A percentile compares a stretch with the other conserved stretches of the same genome.
phyloP scores from a whole-genome alignment of 2,113 vertebrate genomes.

The Chinchilla lanigera region DNA sequence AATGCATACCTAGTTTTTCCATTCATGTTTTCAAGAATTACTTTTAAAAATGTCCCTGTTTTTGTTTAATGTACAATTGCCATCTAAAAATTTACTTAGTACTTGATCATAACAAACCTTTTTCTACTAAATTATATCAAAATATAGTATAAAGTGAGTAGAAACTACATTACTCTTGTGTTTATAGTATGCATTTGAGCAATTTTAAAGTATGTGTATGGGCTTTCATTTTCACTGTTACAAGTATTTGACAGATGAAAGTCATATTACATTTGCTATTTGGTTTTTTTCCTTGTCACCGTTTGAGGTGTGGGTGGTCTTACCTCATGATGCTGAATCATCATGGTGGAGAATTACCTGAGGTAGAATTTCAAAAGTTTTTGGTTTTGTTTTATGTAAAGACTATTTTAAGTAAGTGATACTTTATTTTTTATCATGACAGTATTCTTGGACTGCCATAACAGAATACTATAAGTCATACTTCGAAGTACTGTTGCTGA shows the following conservation, averaged over 20 bases:
- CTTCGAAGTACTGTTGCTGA: background rate
- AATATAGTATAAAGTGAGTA: background rate
- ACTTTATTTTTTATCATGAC: background rate
- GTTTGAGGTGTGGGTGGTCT: background rate
- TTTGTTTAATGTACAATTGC: background rate
- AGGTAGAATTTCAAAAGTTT: background rate
- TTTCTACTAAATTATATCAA: background rate
- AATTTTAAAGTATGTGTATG: background rate
- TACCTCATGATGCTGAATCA: background rate
- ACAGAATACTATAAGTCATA: background rate
- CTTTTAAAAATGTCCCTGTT: background rate
- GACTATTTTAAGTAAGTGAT: background rate
- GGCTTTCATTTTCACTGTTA: background rate
- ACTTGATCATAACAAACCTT: background rate
- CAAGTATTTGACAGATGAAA: background rate
- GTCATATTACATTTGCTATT: background rate
- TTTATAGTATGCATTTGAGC: background rate
- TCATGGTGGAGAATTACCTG: background rate
- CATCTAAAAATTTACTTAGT: conserved; percentile 1
- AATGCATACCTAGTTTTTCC: background rate
- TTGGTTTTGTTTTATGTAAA: background rate
- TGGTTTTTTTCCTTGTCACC: background rate
- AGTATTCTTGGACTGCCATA: background rate
- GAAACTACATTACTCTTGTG: background rate
- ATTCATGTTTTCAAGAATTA: conserved; percentile 22